Conservation (phyloP, 2,888 invertebrate genomes). For the Agrilus cyanescens region DNA sequence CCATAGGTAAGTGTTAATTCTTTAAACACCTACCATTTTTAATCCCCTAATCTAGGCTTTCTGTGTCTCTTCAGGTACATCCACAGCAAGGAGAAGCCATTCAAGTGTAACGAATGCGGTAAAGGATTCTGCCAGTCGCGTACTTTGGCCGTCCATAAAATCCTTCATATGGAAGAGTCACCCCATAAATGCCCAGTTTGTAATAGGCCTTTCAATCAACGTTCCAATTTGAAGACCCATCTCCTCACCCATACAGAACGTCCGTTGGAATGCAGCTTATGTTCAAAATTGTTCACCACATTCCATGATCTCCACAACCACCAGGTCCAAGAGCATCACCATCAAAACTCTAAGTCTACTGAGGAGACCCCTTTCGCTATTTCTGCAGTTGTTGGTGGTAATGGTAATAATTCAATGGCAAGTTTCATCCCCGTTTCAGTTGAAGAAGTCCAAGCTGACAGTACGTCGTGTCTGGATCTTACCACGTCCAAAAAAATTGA, state of each 20-base stretch:
- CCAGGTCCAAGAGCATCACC: slow-evolving; percentile 23
- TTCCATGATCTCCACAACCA: slow-evolving; percentile 30
- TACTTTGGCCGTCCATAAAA: slow-evolving; percentile 91
- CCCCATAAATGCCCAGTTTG: slow-evolving; percentile 89
- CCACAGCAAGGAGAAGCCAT: slow-evolving; percentile 97
- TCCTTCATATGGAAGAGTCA: slow-evolving; percentile 86
- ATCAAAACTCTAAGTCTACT: slow-evolving; percentile 6
- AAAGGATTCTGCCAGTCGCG: slow-evolving; percentile 98
- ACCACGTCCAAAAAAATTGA: slow-evolving; percentile 18
- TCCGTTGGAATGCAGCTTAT: slow-evolving; percentile 28
- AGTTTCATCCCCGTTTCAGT: slow-evolving; percentile 9
- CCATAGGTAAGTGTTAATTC: slow-evolving; percentile 53
- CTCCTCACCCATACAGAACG: slow-evolving; percentile 76
- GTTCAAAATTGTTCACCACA: slow-evolving; percentile 28
- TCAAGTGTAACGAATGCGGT: slow-evolving; percentile 92
- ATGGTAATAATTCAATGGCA: not conserved
- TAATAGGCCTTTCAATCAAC: slow-evolving; percentile 80
- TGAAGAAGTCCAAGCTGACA: slow-evolving; percentile 11
- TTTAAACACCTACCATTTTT: slow-evolving; percentile 5
- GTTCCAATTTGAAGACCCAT: slow-evolving; percentile 85
- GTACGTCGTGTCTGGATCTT: slow-evolving; percentile 25
- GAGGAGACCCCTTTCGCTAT: slow-evolving; percentile 7
- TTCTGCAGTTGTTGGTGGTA: slow-evolving; percentile 9
- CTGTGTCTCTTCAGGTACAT: slow-evolving; percentile 68
- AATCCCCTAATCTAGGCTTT: not conserved